These are phyloP conservation scores for Lindbergichthys nudifrons DNA, from an alignment of 2,797 vertebrate species.

Conservation along the genomic window DNA sequence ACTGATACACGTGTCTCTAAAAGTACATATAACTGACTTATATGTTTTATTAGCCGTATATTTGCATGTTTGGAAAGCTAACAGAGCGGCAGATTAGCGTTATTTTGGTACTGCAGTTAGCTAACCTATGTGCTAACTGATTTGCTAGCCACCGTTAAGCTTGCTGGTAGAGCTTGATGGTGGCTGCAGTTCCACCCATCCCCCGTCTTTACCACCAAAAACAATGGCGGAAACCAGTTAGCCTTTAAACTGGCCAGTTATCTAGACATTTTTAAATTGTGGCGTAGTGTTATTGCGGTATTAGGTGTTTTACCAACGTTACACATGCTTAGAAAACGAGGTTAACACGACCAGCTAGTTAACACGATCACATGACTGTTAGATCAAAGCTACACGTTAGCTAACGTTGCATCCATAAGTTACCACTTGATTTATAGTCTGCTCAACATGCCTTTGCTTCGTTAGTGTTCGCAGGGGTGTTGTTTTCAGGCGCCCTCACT, in stretches of 20 bases:
- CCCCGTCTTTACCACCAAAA: conserved; percentile 79
- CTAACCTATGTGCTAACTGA: conserved; percentile 52
- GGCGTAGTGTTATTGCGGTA: not conserved
- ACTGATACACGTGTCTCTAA: fast-evolving
- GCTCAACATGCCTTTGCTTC: not conserved
- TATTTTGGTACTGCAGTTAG: conserved; percentile 59
- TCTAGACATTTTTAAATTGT: not conserved
- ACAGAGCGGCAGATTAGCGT: not conserved
- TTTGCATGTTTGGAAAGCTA: not conserved
- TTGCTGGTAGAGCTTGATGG: conserved; percentile 49
- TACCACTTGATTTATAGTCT: conserved; percentile 25
- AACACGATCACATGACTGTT: conserved; percentile 43
- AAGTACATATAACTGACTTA: not conserved
- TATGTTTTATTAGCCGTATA: fast-evolving
- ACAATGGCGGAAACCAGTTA: conserved; percentile 79
- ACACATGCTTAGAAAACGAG: not conserved
- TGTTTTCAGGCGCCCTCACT: conserved; percentile 14
- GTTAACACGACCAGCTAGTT: conserved; percentile 18
- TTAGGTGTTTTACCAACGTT: no score
- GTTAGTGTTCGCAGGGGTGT: not conserved
- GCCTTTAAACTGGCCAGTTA: conserved; percentile 30
- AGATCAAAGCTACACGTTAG: conserved; percentile 42
- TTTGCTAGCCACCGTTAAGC: conserved; percentile 41
- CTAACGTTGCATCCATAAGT: conserved; percentile 36
- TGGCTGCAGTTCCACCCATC: conserved; percentile 80